Conservation (phyloP, 2,888 invertebrate genomes). For the Cryptocheilus praepositus region DNA sequence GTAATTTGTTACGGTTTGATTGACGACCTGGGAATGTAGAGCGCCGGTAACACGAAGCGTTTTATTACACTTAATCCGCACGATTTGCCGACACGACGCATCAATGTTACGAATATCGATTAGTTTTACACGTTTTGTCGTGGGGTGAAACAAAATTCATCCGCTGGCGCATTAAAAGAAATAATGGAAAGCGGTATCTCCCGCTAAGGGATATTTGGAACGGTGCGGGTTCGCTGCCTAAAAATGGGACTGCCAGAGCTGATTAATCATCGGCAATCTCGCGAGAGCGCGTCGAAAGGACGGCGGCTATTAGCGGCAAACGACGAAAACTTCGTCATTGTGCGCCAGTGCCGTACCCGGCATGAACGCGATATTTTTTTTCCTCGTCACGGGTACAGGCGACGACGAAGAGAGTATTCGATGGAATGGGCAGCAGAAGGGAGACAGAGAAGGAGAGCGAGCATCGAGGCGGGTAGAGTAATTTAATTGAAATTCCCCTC, state of each 20-base stretch:
- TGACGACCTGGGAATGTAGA: too few relatives aligned
- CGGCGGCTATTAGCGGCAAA: slow-evolving; percentile 66
- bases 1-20: too few relatives aligned
- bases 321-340: slow-evolving; percentile 67
- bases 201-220: slow-evolving; percentile 45
- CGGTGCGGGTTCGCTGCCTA: slow-evolving; percentile 42
- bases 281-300: slow-evolving; percentile 59
- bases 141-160: slow-evolving; percentile 6
- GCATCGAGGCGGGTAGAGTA: slow-evolving; percentile 38
- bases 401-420: neutral
- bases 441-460: slow-evolving; percentile 27
- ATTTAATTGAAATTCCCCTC: slow-evolving; percentile 66
- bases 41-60: too few relatives aligned
- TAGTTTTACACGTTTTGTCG: neutral
- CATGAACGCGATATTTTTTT: slow-evolving; percentile 45
- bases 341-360: slow-evolving; percentile 22
- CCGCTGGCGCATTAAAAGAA: slow-evolving; percentile 4
- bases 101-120: too few relatives aligned
- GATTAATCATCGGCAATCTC: slow-evolving; percentile 71
- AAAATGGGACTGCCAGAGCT: slow-evolving; percentile 63
- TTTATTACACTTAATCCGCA: too few relatives aligned
- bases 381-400: slow-evolving; percentile 15
- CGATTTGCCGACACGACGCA: too few relatives aligned
- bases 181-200: slow-evolving; percentile 32
- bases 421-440: slow-evolving; percentile 21